phyloP scores from a whole-genome alignment of 2,797 vertebrate genomes.

The Pelobates cultripes region DNA sequence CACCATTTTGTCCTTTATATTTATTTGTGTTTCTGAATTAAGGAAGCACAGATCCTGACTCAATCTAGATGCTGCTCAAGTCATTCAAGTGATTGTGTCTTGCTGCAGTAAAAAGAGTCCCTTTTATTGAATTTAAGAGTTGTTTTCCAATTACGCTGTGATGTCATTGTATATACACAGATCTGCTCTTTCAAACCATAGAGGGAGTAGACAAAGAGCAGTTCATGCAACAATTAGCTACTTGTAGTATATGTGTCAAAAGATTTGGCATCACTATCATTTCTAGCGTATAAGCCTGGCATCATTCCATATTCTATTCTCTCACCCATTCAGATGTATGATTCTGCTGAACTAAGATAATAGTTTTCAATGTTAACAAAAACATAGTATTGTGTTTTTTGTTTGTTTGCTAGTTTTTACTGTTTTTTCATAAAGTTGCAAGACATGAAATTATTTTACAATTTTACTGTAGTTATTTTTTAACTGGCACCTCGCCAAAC shows the following conservation, averaged over 20 bases:
- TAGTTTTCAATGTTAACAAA: background rate
- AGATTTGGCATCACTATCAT: conserved; percentile 27
- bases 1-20: no score
- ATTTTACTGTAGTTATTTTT: no score
- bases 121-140: background rate
- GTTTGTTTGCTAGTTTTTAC: conserved; percentile 3
- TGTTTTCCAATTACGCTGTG: background rate
- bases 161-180: conserved; percentile 13
- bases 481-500: no score
- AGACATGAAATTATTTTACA: no score
- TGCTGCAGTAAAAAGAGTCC: background rate
- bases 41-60: no score
- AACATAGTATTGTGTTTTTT: conserved; percentile 3
- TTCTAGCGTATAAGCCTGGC: conserved; percentile 24
- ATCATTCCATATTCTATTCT: conserved; percentile 20
- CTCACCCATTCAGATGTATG: conserved; percentile 14
- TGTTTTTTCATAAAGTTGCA: background rate
- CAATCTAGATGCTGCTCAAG: no score
- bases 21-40: no score
- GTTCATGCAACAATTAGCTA: conserved; percentile 38
- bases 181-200: conserved; percentile 6
- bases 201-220: conserved; percentile 3
- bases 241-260: conserved; percentile 32
- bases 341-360: conserved; percentile 20
- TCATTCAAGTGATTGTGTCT: background rate